phyloP scores from a whole-genome alignment of 2,888 invertebrate species.

The Lathronympha strigana region DNA sequence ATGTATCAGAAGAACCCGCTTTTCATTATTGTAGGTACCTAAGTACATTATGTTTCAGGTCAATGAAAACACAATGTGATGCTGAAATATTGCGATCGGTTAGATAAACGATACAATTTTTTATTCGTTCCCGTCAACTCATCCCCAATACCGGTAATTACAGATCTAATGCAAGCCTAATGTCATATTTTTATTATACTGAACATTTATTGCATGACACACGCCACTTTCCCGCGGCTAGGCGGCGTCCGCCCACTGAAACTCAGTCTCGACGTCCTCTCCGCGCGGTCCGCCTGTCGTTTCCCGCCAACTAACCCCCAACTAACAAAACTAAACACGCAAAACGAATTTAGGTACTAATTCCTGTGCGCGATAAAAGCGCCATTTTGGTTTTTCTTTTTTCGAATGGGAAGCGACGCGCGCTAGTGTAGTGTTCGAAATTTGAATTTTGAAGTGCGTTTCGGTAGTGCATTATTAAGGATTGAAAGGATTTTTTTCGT shows the following conservation, averaged over 20 bases:
- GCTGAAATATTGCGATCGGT: too few species aligned
- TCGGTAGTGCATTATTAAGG: conserved; percentile 61
- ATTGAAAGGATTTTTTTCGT: conserved; percentile 65
- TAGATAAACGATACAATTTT: too few species aligned
- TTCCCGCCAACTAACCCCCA: conserved; percentile 61
- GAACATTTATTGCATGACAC: conserved; percentile 67
- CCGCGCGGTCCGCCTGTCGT: conserved; percentile 84
- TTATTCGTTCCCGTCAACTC: too few species aligned
- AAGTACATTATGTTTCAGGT: too few species aligned
- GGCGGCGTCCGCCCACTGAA: conserved; percentile 80
- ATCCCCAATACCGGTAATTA: neutral
- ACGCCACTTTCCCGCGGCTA: conserved; percentile 54
- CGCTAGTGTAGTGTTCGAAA: conserved; percentile 61
- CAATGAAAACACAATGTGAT: too few species aligned
- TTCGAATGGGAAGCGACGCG: conserved; percentile 64
- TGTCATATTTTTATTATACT: conserved; percentile 30
- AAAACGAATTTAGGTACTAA: conserved; percentile 46
- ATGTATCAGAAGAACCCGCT: too few species aligned
- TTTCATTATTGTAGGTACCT: too few species aligned
- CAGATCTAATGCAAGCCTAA: neutral
- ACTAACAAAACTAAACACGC: conserved; percentile 45
- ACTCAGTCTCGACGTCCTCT: conserved; percentile 83
- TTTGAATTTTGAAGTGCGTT: conserved; percentile 62
- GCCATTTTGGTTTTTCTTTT: conserved; percentile 50
- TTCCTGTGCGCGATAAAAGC: conserved; percentile 53